Conservation (phyloP, 2,888 invertebrate species). For the Drosophila ochracea region DNA sequence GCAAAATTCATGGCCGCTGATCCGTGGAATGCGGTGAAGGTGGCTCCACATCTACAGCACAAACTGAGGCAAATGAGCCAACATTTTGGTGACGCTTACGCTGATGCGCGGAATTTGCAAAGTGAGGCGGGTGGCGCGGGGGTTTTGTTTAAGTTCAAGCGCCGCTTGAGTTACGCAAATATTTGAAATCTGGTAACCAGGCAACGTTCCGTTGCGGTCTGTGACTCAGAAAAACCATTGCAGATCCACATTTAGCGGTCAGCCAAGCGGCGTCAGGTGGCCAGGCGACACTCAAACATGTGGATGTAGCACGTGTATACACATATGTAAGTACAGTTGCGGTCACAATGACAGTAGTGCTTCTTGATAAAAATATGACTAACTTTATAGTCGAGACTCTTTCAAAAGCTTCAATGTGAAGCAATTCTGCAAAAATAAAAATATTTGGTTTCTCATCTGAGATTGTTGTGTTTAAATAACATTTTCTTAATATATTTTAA, state of each 20-base stretch:
- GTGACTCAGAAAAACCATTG: slow-evolving; percentile 46
- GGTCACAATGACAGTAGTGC: not conserved
- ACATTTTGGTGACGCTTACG: slow-evolving; percentile 21
- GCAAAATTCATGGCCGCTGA: slow-evolving; percentile 61
- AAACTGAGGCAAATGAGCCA: slow-evolving; percentile 59
- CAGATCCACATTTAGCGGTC: slow-evolving; percentile 41
- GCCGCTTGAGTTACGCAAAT: slow-evolving; percentile 68
- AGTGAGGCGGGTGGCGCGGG: not conserved
- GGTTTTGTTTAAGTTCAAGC: slow-evolving; percentile 40
- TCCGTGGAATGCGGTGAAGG: slow-evolving; percentile 71
- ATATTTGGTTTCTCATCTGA: not conserved
- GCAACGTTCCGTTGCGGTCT: slow-evolving; percentile 48
- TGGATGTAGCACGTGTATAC: not conserved
- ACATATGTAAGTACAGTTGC: not conserved
- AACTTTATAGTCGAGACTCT: not conserved
- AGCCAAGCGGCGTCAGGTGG: slow-evolving; percentile 40
- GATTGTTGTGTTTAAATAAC: not conserved
- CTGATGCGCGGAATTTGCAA: slow-evolving; percentile 8
- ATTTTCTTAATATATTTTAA: not conserved
- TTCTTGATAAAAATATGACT: not conserved
- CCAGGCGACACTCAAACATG: slow-evolving; percentile 19
- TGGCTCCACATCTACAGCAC: slow-evolving; percentile 48
- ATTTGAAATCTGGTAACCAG: slow-evolving; percentile 68
- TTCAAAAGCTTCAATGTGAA: not conserved
- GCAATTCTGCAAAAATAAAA: not conserved